Conservation (phyloP, 2,797 vertebrate genomes). For the Diplodus puntazzo region DNA sequence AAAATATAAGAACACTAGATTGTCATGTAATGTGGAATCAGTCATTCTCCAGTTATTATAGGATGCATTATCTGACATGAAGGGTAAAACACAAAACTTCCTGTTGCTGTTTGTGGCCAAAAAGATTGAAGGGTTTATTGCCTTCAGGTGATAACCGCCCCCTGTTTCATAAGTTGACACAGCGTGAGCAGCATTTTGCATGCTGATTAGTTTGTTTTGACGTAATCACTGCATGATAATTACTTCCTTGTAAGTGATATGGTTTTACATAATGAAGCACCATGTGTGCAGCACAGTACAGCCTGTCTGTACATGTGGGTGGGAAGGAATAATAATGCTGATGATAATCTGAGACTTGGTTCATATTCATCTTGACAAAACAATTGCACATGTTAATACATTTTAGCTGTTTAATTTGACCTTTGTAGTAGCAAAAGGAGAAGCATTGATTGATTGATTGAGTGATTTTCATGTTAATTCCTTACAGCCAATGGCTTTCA, state of each 20-base stretch:
- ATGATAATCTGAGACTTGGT: constrained; percentile 48
- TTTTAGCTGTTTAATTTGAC: constrained; percentile 11
- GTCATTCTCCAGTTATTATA: neutral
- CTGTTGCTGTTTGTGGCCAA: constrained; percentile 10
- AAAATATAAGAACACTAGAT: constrained; percentile 5
- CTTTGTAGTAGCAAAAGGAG: constrained; percentile 8
- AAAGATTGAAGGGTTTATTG: constrained; percentile 45
- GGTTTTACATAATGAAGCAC: constrained; percentile 75
- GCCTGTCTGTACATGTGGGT: constrained; percentile 47
- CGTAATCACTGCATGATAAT: constrained; percentile 76
- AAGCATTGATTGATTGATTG: constrained; percentile 17
- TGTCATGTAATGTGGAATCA: neutral
- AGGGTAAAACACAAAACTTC: constrained; percentile 17
- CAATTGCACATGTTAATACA: constrained; percentile 14
- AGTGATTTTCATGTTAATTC: constrained; percentile 42
- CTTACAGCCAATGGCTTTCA: constrained; percentile 87
- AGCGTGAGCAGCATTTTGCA: constrained; percentile 64
- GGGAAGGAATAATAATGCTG: constrained; percentile 48
- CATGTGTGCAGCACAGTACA: constrained; percentile 56
- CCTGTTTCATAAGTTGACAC: constrained; percentile 59
- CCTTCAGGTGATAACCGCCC: constrained; percentile 51
- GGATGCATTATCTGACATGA: constrained; percentile 12
- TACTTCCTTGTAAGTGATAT: constrained; percentile 70
- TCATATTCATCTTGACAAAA: constrained; percentile 42
- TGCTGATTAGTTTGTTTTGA: constrained; percentile 76